A percentile compares a stretch with the other conserved stretches of the same genome.
Evolutionary conservation across 2,113 vertebrate genomes (phyloP).

Genomic region (Onychostruthus taczanowskii): DNA sequence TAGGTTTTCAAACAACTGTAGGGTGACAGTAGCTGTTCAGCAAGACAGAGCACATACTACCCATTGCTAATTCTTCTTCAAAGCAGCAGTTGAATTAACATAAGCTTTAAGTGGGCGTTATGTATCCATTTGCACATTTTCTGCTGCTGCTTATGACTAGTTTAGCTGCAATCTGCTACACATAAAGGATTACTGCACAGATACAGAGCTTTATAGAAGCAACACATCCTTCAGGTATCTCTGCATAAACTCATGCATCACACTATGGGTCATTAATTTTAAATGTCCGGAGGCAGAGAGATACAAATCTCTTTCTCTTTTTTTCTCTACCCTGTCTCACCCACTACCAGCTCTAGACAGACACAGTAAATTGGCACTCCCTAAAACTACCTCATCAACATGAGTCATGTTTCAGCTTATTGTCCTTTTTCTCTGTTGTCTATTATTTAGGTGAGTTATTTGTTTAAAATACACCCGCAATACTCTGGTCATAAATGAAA

Average conservation of each 20-base stretch:
- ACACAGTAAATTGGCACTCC: background rate
- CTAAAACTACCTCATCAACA: background rate
- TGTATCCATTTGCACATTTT: constrained; percentile 52
- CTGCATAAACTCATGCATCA: background rate
- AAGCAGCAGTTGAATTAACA: constrained; percentile 13
- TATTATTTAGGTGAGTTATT: background rate
- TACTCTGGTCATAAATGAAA: background rate
- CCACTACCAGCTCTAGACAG: background rate
- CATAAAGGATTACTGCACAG: background rate
- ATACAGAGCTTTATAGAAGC: background rate
- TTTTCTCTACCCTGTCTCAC: background rate
- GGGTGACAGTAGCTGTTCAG: background rate
- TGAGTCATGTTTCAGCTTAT: background rate
- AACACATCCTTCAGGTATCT: background rate
- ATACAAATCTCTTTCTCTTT: background rate
- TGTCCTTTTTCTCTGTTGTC: background rate
- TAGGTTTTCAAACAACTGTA: background rate
- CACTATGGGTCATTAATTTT: background rate
- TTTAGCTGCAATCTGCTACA: background rate
- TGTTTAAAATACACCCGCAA: background rate
- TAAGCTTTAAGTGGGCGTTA: background rate
- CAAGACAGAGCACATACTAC: background rate
- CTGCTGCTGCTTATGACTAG: background rate
- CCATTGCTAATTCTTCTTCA: constrained; percentile 26
- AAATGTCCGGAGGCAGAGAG: background rate